Evolutionary conservation across 2,888 invertebrate genomes (phyloP).

Genomic region (Hetaerina titia): DNA sequence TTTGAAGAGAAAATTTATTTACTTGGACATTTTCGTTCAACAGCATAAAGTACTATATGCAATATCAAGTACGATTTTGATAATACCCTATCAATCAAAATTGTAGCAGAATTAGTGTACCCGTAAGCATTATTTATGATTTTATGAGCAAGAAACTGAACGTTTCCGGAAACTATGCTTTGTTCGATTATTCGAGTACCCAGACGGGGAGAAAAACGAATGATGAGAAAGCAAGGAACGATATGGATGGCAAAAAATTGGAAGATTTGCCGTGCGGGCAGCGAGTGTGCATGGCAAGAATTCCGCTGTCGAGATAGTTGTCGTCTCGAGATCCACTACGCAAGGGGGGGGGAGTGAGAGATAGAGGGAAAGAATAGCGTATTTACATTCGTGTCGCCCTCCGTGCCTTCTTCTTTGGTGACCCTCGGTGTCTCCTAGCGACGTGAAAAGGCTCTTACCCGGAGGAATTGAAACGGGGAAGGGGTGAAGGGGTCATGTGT

Average conservation of each 20-base stretch:
- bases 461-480: not conserved
- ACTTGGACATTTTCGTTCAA: too few species aligned
- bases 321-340: not conserved
- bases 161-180: not conserved
- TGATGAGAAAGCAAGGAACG: not conserved
- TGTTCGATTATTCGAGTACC: not conserved
- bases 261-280: not conserved
- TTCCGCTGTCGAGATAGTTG: not conserved
- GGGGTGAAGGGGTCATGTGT: not conserved
- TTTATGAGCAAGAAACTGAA: fast-evolving
- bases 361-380: not conserved
- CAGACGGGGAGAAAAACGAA: not conserved
- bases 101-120: not conserved
- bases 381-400: conserved; percentile 39
- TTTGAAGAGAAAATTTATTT: too few species aligned
- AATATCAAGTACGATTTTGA: not conserved
- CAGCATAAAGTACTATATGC: too few species aligned
- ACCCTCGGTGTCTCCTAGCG: not conserved
- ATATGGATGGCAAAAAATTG: not conserved
- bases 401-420: not conserved
- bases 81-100: not conserved
- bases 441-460: not conserved
- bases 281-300: not conserved
- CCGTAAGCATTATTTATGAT: not conserved
- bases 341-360: not conserved